phyloP scores from a whole-genome alignment of 1,140 invertebrate genomes.

The Probaryconus sp. region DNA sequence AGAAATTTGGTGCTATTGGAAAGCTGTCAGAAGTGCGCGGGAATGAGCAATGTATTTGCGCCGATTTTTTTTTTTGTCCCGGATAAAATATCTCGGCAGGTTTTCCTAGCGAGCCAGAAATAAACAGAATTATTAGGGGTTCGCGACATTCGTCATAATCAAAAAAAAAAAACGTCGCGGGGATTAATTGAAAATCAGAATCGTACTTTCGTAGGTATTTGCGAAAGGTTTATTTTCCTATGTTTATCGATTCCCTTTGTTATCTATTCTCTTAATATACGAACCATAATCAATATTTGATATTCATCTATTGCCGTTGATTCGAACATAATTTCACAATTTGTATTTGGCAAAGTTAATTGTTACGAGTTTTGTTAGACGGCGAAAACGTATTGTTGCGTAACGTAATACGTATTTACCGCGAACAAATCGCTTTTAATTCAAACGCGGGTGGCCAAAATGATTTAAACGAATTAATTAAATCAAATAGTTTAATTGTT shows the following conservation, averaged over 20 bases:
- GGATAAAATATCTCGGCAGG: conserved; percentile 21
- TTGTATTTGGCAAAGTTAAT: conserved; percentile 33
- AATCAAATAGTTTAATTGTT: conserved; percentile 23
- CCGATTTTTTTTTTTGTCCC: conserved; percentile 21
- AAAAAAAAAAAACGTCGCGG: conserved; percentile 9
- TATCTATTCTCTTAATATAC: conserved; percentile 16
- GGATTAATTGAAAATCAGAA: conserved; percentile 12
- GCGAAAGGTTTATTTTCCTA: too few relatives aligned
- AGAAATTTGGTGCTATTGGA: conserved; percentile 29
- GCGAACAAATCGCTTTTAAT: conserved; percentile 24
- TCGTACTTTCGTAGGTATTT: too few relatives aligned
- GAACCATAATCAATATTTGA: conserved; percentile 12
- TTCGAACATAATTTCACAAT: conserved; percentile 19
- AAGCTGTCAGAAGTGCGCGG: conserved; percentile 21
- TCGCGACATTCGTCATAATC: conserved; percentile 29
- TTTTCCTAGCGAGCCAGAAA: conserved; percentile 18
- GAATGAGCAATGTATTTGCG: conserved; percentile 6
- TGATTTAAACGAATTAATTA: conserved; percentile 20
- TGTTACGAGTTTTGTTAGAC: conserved; percentile 23
- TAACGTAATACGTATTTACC: conserved; percentile 26
- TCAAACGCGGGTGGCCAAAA: conserved; percentile 1
- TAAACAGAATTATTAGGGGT: conserved; percentile 14
- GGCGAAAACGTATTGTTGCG: conserved; percentile 26
- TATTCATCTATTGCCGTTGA: conserved; percentile 25
- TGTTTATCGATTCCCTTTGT: too few relatives aligned